These are phyloP conservation scores for Eupsilia transversa DNA, from an alignment of 2,888 invertebrate genomes.

Conservation along the genomic window DNA sequence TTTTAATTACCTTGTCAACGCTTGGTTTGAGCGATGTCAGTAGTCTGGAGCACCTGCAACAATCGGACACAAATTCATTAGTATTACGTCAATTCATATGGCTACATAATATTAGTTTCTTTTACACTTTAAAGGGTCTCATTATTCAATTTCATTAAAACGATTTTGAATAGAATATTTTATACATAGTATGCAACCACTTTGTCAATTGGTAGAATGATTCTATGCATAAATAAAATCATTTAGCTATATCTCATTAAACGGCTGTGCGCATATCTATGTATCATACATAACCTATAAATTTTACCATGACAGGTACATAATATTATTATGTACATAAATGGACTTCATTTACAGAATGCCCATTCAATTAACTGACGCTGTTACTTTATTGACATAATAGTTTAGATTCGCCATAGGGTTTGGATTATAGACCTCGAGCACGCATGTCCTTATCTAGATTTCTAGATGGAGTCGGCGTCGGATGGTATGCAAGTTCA, in stretches of 20 bases:
- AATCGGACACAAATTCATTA: constrained; percentile 70
- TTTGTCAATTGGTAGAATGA: constrained; percentile 5
- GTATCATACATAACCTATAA: constrained; percentile 33
- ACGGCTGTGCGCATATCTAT: constrained; percentile 20
- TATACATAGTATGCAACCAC: background rate
- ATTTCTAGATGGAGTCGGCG: constrained; percentile 71
- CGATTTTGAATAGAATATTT: background rate
- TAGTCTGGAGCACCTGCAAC: constrained; percentile 76
- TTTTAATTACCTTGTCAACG: constrained; percentile 80
- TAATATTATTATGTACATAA: constrained; percentile 35
- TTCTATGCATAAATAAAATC: constrained; percentile 11
- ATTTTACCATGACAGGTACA: constrained; percentile 40
- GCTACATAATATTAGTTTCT: constrained; percentile 13
- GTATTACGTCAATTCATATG: constrained; percentile 44
- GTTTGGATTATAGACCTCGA: constrained; percentile 73
- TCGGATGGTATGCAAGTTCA: constrained; percentile 74
- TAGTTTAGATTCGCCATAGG: constrained; percentile 74
- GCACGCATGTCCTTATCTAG: constrained; percentile 81
- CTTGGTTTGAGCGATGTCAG: constrained; percentile 69
- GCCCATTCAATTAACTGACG: constrained; percentile 77
- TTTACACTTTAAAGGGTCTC: background rate
- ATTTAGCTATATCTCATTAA: constrained; percentile 30
- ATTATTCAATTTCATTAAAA: constrained; percentile 8
- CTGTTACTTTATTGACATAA: constrained; percentile 79
- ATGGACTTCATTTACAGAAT: constrained; percentile 72